Evolutionary conservation across 2,888 invertebrate genomes (phyloP), one percentile per base, ranked within the genome.

Genomic region (Eucriotettix oculatus): DNA sequence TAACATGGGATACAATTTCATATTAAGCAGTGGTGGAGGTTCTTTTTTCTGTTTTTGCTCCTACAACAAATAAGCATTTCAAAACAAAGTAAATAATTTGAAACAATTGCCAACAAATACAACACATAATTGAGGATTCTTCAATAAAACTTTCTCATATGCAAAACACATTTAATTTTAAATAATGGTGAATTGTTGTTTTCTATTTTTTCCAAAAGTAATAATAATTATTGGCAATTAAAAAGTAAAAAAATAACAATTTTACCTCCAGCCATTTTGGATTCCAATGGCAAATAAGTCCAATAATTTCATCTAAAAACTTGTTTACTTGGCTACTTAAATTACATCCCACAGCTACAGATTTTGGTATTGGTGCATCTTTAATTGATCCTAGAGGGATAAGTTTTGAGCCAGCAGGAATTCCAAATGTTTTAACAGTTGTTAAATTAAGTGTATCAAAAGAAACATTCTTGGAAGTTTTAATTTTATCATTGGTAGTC

Each of bases 241-340:
- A 54, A 52, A 56, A 55, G 42, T 41, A 11, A 14, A 10, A 40
- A 10, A 42, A 29, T 41, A 55, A 12, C 40, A 52, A 17, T 54
- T 48, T 65, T 64, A 71, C 71, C 62, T 78, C 71, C 3, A 87
- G 68, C 86, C 86, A 87, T 41, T 77, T 74, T 10, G 84, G 81
- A 67, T 81, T 81, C 87, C 86, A 87, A 1, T 60, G 66, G 9
- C 85, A 73, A 64, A 86, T 78, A 63, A 77, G 76, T 63, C 77
- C 72, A 41, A 83, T 70, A 12, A 81, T 78, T 54, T 78, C 72
- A 63, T 78, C 76, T 65, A 55, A 10, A 10, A n/a, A 48, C 48
- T 48, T n/a, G 2, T 5, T 48, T 48, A 14, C 40, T 59, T 43
- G 48, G 11, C 54, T 40, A 14, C 43, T 59, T n/a, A 12, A n/a